Evolutionary conservation across 1,140 invertebrate genomes (phyloP), one percentile per base, ranked within the genome.

Genomic region (Linepithema humile): DNA sequence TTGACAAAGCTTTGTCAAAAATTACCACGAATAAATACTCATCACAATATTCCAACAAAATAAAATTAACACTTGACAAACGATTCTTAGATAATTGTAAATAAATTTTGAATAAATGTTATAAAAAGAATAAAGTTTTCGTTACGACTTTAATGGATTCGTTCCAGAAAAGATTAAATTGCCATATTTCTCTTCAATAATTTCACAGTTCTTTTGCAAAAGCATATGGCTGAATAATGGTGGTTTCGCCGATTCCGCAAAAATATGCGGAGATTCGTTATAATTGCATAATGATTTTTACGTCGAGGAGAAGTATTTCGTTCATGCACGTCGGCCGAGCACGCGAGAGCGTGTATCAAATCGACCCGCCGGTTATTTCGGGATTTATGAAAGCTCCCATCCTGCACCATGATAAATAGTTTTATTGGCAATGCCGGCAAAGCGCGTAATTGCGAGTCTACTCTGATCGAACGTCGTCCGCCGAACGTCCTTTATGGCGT

Each of bases 241-340:
- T 40, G 48, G 48, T 69, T 77, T 80, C n/a, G 48, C 10, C 45
- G 75, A 32, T 69, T 69, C 35, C 48, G 64, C 23, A 53, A 78
- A 78, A 69, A 45, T 78, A 40, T 12, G 45, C 35, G 32, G 43
- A 53, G 62, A 78, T 78, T 78, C 48, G 45, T 78, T 78, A 78
- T 78, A 77, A 77, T 64, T 77, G 40, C 43, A 50, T 77, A 69
- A 80, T 80, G 23, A 80, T 80, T 69, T 80, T 64, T 40, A 80
- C 17, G 26, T 55, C 75, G 48, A 69, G 35, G 32, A 80, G 64
- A 40, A 43, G 64, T n/a, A 43, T 70, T 69, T 78, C 48, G 45
- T 69, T 55, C 45, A 53, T 40, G 48, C 53, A 78, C 48, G 48
- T 53, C 64, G 38, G 35, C 17, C 64, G 35, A 43, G 35, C 75